Conservation (phyloP, 37 sponge, comb jelly and placozoan genomes). For the Aphrocallistes beatrix region DNA sequence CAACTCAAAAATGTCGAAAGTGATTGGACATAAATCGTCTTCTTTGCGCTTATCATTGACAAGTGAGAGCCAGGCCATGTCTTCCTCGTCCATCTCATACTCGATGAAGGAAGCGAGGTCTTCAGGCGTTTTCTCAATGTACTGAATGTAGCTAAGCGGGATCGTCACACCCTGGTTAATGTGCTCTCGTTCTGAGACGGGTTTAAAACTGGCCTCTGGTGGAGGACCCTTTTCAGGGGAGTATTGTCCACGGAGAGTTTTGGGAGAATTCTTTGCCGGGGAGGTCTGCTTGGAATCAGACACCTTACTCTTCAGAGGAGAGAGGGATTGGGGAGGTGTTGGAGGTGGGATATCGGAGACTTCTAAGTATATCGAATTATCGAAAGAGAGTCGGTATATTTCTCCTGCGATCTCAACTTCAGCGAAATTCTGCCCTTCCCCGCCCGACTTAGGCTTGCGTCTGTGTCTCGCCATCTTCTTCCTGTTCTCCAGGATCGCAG, state of each 20-base stretch:
- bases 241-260: neutral
- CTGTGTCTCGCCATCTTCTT: conserved; percentile 14
- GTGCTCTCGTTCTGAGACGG: neutral
- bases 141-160: conserved; percentile 43
- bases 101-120: conserved; percentile 82
- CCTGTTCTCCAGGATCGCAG: neutral
- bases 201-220: neutral
- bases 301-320: neutral
- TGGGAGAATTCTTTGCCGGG: conserved; percentile 3
- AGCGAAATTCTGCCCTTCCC: neutral
- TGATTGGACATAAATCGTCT: conserved; percentile 56
- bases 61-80: conserved; percentile 80
- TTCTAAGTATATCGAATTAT: neutral
- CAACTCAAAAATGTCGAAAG: conserved; percentile 74
- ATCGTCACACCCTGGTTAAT: neutral
- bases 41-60: conserved; percentile 74
- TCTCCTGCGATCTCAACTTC: neutral
- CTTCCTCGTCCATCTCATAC: conserved; percentile 99
- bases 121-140: conserved; percentile 55
- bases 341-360: neutral
- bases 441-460: neutral
- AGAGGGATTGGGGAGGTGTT: neutral
- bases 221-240: neutral
- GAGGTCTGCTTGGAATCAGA: neutral
- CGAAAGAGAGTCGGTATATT: neutral